Evolutionary conservation across 1,140 invertebrate species (phyloP), one percentile per base, ranked within the genome.

Genomic region (Drosophila ohnishii): DNA sequence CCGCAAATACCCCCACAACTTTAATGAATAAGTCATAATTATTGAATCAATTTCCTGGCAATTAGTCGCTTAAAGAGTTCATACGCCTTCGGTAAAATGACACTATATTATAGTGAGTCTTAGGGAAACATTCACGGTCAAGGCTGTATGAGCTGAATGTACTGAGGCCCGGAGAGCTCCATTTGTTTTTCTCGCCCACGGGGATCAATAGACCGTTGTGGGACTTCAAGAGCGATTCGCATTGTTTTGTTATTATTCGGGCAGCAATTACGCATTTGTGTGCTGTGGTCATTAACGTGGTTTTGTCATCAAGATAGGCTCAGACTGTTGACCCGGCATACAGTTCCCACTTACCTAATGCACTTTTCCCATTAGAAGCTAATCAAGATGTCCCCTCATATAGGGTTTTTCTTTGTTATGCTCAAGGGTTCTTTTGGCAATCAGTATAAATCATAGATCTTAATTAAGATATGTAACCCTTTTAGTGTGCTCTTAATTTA

Each of bases 181-280:
- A 73, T 34, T 66, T 58, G 53, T 59, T 75, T 75, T 69, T 71
- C 65, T 50, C 74, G 75, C 75, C 75, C 74, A 77, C 75, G 44
- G 69, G 65, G 40, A 61, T 35, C 58, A 40, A 30, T 37, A 25
- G 48, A 76, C 42, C 48, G 57, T 45, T 75, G 72, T 75, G 59
- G 35, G 50, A 64, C 50, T 75, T 73, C 51, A 59, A 72, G 66
- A 72, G 53, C 53, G 22, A 50, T 58, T 71, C 66, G 67, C 53
- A 71, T 71, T 48, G 69, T 37, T 71, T 72, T 58, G 69, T 25
- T 56, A 58, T 40, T 16, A 59, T 72, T 71, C 35, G 65, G 66
- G 5, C 39, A 11, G 65, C 53, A 72, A 71, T 59, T 71, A 71
- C 67, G 65, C 67, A 71, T 48, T 55, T 37, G 13, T 39, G 16